Base-by-base conservation (phyloP, 2,113 vertebrate genomes). In the Gobio gobio region DNA sequence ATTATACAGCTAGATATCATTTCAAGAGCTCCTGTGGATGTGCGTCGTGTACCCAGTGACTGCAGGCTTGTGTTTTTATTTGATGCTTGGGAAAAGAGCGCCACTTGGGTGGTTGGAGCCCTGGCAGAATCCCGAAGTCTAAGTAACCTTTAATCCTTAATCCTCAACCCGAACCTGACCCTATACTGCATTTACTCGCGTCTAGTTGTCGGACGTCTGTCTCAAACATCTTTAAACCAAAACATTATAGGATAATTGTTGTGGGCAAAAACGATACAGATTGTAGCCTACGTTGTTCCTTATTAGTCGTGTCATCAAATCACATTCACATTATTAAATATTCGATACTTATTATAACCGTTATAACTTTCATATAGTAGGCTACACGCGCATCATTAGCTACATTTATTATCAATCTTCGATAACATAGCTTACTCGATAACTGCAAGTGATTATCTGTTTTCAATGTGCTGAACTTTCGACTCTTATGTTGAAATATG, bases 31-130 rank as follows among this genome's bases (percentile, higher is more conserved):
- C 8, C 43, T 47, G 68, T 72, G 5, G 24, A 81, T 49, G 29
- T 33, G 49, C 22, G 18, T 24, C 22, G 26, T 40, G 64, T 43
- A 82, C 64, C 29, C 64, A 5, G 81, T 83, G 45, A 83, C 49
- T 56, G 12, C 10, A 58, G 29, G 45, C 24, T 70, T 73, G 64
- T 82, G 80, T 83, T 83, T 83, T 72, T 56, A 83, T 83, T 72
- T 72, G 49, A 40, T 83, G 20, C 66, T 70, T 83, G 63, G 26
- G 49, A 83, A 83, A 83, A 73, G 81, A 83, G 64, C 64, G 16
- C 81, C 66, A 82, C 80, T 83, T 83, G 81, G 81, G 81, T 83
- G 81, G 81, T 56, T 83, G 66, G 66, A 83, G 81, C 81, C 80
- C 33, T 56, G 64, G 66, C 81, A 72, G 66, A 72, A 72, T 83